A percentile compares a stretch with the other conserved stretches of the same genome.
phyloP scores from a whole-genome alignment of 2,888 invertebrate species.

The Uropetala carovei region DNA sequence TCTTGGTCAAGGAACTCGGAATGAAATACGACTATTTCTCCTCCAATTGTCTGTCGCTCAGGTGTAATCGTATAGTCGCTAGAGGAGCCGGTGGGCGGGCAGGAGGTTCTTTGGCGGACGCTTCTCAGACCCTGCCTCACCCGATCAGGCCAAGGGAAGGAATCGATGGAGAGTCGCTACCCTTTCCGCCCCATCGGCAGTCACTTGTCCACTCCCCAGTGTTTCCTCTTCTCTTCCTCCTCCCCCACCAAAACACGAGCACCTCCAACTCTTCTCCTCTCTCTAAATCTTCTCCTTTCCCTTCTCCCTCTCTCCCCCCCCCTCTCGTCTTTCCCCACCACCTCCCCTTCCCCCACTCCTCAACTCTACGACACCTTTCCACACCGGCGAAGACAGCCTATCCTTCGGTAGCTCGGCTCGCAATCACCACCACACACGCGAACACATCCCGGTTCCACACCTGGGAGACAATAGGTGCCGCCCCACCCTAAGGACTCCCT shows the following conservation, averaged over 20 bases:
- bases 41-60: not conserved
- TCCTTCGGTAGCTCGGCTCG: not conserved
- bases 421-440: not conserved
- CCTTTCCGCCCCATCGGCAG: slow-evolving; percentile 55
- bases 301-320: not conserved
- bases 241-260: slow-evolving; percentile 22
- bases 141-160: not conserved
- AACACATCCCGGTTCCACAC: not conserved
- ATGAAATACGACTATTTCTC: not conserved
- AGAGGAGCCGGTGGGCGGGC: not conserved
- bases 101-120: slow-evolving; percentile 18
- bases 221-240: not conserved
- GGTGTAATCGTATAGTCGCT: not conserved
- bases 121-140: not conserved
- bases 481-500: not conserved
- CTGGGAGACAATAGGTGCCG: not conserved
- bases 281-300: no score
- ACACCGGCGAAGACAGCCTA: slow-evolving; percentile 17
- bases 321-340: not conserved
- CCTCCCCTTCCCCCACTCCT: not conserved
- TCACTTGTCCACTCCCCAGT: slow-evolving; percentile 33
- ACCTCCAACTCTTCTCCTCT: not conserved
- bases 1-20: not conserved
- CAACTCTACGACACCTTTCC: not conserved
- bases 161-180: slow-evolving; percentile 52